phyloP scores from a whole-genome alignment of 2,113 vertebrate genomes.

The Colinus virginianus region DNA sequence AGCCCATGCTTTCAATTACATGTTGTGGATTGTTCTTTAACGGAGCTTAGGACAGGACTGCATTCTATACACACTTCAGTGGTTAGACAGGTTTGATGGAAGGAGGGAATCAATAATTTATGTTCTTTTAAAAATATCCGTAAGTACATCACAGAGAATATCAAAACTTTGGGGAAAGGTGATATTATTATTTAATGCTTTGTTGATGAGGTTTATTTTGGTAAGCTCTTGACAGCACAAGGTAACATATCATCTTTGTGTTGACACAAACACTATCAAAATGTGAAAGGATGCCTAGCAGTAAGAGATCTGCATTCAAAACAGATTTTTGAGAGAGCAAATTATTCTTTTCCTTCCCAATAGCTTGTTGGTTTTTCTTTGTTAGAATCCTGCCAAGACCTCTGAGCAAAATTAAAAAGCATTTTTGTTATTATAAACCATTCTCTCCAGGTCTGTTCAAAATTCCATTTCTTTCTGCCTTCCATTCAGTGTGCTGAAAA shows the following conservation, averaged over 20 bases:
- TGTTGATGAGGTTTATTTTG: conserved; percentile 73
- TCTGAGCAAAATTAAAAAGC: conserved; percentile 50
- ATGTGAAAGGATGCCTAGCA: conserved; percentile 38
- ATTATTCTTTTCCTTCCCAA: conserved; percentile 9
- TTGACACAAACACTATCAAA: conserved; percentile 64
- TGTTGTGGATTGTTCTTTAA: conserved; percentile 4
- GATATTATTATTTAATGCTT: conserved; percentile 73
- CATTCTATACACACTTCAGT: conserved; percentile 36
- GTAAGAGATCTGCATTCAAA: conserved; percentile 45
- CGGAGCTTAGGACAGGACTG: not conserved
- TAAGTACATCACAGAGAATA: conserved; percentile 70
- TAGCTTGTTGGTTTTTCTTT: conserved; percentile 6
- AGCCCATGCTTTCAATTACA: not conserved
- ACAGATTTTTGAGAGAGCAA: conserved; percentile 33
- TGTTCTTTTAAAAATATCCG: conserved; percentile 68
- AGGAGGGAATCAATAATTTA: conserved; percentile 68
- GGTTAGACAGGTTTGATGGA: conserved; percentile 64
- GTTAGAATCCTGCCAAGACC: conserved; percentile 44
- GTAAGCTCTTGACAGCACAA: conserved; percentile 67
- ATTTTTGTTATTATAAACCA: conserved; percentile 11
- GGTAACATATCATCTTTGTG: conserved; percentile 54
- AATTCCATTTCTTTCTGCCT: not conserved
- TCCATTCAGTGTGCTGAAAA: conserved; percentile 7
- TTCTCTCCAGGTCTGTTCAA: conserved; percentile 40
- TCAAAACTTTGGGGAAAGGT: conserved; percentile 66